Conservation (phyloP, 1,140 invertebrate genomes). For the Antheraea pernyi region DNA sequence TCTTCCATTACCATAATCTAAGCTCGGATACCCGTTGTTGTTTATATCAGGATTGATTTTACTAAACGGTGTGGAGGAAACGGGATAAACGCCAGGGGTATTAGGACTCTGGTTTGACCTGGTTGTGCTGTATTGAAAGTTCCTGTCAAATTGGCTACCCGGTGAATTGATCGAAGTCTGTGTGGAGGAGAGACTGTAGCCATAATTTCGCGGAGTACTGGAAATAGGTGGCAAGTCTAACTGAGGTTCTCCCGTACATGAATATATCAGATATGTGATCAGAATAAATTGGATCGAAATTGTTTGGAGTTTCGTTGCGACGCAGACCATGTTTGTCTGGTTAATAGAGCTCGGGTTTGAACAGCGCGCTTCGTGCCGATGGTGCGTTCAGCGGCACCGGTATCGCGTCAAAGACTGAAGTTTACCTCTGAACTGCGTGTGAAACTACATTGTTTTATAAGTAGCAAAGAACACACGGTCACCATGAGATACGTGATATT, state of each 20-base stretch:
- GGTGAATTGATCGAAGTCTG: conserved; percentile 50
- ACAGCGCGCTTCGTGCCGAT: conserved; percentile 39
- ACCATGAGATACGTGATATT: conserved; percentile 7
- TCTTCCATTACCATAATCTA: conserved; percentile 47
- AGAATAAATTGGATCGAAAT: conserved; percentile 42
- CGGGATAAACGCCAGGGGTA: conserved; percentile 54
- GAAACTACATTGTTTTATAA: conserved; percentile 57
- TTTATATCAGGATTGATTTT: conserved; percentile 72
- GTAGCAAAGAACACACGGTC: conserved; percentile 12
- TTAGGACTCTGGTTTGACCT: conserved; percentile 45
- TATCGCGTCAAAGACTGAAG: conserved; percentile 58
- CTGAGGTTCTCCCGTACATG: conserved; percentile 63
- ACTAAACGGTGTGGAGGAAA: conserved; percentile 63
- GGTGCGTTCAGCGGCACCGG: conserved; percentile 59
- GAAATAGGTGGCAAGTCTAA: conserved; percentile 78
- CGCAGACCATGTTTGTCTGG: conserved; percentile 53
- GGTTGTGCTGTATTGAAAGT: conserved; percentile 58
- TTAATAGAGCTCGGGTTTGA: conserved; percentile 20
- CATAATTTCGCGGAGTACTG: conserved; percentile 59
- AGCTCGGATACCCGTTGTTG: conserved; percentile 68
- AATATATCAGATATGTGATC: conserved; percentile 37
- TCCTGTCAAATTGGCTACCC: conserved; percentile 61
- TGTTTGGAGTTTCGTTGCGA: conserved; percentile 33
- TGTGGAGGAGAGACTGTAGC: conserved; percentile 61
- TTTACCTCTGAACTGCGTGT: conserved; percentile 54